A percentile compares a stretch with the other conserved stretches of the same genome.
phyloP scores from a whole-genome alignment of 2,797 vertebrate genomes.

The Fringilla coelebs region DNA sequence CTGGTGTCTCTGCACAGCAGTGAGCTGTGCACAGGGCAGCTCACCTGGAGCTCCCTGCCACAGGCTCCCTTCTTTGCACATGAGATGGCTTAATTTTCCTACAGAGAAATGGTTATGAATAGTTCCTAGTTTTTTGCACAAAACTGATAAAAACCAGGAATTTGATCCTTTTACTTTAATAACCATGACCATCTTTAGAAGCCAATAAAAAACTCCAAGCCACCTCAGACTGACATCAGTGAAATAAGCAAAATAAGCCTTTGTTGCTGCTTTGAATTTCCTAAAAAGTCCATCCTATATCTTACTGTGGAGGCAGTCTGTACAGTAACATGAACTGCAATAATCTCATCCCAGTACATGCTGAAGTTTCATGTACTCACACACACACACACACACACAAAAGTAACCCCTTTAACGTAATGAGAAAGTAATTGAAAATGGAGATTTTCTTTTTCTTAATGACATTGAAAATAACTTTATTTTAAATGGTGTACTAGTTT shows the following conservation, averaged over 20 bases:
- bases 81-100: not conserved
- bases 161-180: not conserved
- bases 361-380: not conserved
- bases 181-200: not conserved
- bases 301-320: not conserved
- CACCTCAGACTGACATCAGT: not conserved
- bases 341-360: not conserved
- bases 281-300: not conserved
- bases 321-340: not conserved
- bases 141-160: not conserved
- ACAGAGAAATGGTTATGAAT: not conserved
- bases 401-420: not conserved
- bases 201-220: not conserved
- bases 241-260: not conserved
- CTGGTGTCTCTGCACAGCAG: not conserved
- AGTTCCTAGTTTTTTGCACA: not conserved
- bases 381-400: not conserved
- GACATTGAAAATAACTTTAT: not conserved
- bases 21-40: accelerated
- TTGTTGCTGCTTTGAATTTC: not conserved
- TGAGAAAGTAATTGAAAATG: not conserved
- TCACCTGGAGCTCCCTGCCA: not conserved
- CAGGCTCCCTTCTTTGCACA: not conserved
- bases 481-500: not conserved
- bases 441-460: not conserved